These are phyloP conservation scores for Montipora capitata DNA, from an alignment of 92 coral and sea anemone species.

Conservation along the genomic window DNA sequence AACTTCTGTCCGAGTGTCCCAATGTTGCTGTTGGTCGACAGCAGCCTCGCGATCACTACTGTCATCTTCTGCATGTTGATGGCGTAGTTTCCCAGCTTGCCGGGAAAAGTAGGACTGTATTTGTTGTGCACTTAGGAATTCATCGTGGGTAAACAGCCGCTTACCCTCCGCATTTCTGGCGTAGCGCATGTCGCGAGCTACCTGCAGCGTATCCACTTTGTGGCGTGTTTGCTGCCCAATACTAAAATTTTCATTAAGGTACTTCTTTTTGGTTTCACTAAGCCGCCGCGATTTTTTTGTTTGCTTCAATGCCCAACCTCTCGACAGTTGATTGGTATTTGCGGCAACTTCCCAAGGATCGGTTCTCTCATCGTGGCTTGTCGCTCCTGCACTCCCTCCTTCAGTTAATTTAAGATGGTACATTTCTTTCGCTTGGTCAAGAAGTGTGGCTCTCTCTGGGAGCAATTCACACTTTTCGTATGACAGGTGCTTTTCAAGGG, in stretches of 20 bases:
- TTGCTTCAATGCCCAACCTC: slow-evolving; percentile 13
- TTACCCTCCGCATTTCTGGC: too few relatives aligned
- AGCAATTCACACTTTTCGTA: slow-evolving; percentile 2
- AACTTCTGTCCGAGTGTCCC: too few relatives aligned
- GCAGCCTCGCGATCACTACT: too few relatives aligned
- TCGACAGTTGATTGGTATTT: background rate
- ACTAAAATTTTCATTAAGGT: slow-evolving; percentile 3
- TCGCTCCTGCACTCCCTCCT: background rate
- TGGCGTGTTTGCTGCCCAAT: background rate
- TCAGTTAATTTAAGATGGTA: background rate
- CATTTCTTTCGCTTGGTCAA: slow-evolving; percentile 18
- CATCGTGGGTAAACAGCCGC: too few relatives aligned
- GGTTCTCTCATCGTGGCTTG: background rate
- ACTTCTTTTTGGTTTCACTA: background rate
- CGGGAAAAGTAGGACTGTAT: too few relatives aligned
- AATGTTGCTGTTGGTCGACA: too few relatives aligned
- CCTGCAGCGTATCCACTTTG: background rate
- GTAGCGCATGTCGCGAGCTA: too few relatives aligned
- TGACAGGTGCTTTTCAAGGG: slow-evolving; percentile 9
- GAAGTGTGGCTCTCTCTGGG: slow-evolving; percentile 23
- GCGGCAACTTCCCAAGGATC: background rate
- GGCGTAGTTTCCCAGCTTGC: too few relatives aligned
- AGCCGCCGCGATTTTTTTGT: background rate
- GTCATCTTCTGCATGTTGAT: too few relatives aligned
- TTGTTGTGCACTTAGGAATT: too few relatives aligned